phyloP scores from a whole-genome alignment of 2,888 invertebrate species.

The Deilephila elpenor region DNA sequence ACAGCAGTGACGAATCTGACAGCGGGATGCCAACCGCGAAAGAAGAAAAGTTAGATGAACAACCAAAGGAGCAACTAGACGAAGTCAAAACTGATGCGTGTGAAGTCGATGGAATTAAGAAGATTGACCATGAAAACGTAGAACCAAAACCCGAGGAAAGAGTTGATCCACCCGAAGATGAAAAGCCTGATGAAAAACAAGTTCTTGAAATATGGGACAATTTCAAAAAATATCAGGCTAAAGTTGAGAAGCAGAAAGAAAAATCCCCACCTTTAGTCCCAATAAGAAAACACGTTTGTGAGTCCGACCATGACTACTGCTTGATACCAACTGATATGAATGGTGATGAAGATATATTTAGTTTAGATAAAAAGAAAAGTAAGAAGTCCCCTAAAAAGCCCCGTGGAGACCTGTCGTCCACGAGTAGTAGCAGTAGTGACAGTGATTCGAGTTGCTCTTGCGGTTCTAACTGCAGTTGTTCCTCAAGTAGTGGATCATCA shows the following conservation, averaged over 20 bases:
- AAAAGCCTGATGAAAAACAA: slow-evolving; percentile 84
- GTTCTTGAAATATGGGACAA: slow-evolving; percentile 91
- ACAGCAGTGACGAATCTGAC: slow-evolving; percentile 89
- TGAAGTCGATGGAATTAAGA: slow-evolving; percentile 31
- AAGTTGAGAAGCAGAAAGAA: slow-evolving; percentile 84
- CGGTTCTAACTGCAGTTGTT: slow-evolving; percentile 93
- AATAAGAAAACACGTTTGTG: slow-evolving; percentile 84
- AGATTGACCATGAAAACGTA: slow-evolving; percentile 39
- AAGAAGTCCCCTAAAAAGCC: slow-evolving; percentile 80
- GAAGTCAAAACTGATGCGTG: slow-evolving; percentile 41
- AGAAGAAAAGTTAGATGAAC: slow-evolving; percentile 52
- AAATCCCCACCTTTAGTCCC: slow-evolving; percentile 77
- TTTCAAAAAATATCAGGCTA: slow-evolving; percentile 90
- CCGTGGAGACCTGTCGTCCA: slow-evolving; percentile 85
- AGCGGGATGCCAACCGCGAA: slow-evolving; percentile 62
- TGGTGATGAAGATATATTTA: slow-evolving; percentile 75
- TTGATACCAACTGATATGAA: slow-evolving; percentile 78
- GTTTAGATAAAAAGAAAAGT: slow-evolving; percentile 76
- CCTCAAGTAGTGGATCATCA: slow-evolving; percentile 88
- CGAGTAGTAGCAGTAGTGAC: slow-evolving; percentile 91
- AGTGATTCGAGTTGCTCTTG: slow-evolving; percentile 92
- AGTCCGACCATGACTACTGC: slow-evolving; percentile 92
- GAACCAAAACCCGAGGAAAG: slow-evolving; percentile 55
- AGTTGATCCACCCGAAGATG: slow-evolving; percentile 63
- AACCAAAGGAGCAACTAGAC: slow-evolving; percentile 47